Base-by-base conservation (phyloP, 1,140 invertebrate genomes). In the Phenacoccus solenopsis region DNA sequence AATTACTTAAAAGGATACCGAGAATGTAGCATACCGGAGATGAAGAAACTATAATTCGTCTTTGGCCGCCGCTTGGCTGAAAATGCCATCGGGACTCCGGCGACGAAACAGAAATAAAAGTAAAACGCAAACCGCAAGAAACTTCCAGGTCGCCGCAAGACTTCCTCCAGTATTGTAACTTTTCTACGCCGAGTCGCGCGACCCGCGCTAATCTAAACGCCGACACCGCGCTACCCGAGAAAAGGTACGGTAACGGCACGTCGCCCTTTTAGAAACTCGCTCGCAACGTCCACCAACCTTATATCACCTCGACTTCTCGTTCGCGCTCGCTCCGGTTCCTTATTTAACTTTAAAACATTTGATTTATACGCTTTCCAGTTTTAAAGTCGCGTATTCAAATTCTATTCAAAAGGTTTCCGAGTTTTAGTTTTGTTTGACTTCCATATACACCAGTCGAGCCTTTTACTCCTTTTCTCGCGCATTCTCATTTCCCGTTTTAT, bases 381-480 rank as follows among this genome's bases (percentile, higher is more conserved):
- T 38, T 64, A 64, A 64, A 64, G 25, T 27, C 25, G 59, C 25
- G 9, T 38, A 64, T 27, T 64, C 25, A 64, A 64, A 64, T 64
- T 64, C 59, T 64, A 64, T 64, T 64, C 59, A 64, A 64, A 64
- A 64, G 25, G 59, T 64, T 64, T 64, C 59, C 59, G 59, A 64
- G 25, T 64, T 64, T 64, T 64, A 64, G 59, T 64, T 64, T 64
- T 64, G 25, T 64, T 64, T 64, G 59, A 64, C 59, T 64, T 64
- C 22, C 59, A 64, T n/a, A n/a, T 16, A 24, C 59, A 24, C 12
- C 25, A 16, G 20, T 64, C 10, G 59, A 64, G 25, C 25, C 25
- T 64, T 64, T 24, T 64, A 64, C 59, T 64, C 59, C 10, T 64
- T 25, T 64, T 38, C 9, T 38, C 32, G 32, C 32, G n/a, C 32